Conservation (phyloP, 2,797 vertebrate genomes). For the Cottoperca gobio region DNA sequence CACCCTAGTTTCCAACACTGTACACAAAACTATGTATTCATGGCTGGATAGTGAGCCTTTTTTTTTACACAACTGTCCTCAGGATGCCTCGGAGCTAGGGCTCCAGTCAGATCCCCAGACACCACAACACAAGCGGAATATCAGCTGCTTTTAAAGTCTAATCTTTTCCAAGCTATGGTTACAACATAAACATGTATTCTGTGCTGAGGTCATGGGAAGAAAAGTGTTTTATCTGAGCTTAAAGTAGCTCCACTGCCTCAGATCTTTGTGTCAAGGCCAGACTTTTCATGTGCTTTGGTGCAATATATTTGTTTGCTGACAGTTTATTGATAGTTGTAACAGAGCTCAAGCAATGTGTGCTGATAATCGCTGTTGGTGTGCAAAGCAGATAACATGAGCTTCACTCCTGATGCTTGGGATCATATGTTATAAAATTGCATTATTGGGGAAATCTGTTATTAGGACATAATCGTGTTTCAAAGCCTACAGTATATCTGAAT, state of each 20-base stretch:
- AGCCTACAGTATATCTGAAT: conserved; percentile 28
- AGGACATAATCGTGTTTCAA: conserved; percentile 22
- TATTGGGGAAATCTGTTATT: conserved; percentile 26
- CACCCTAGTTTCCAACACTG: conserved; percentile 8
- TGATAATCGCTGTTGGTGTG: conserved; percentile 12
- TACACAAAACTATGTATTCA: conserved; percentile 64
- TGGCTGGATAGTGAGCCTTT: conserved; percentile 47
- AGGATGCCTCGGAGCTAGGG: conserved; percentile 46
- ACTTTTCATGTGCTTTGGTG: conserved; percentile 64
- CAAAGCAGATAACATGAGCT: background rate
- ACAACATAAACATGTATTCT: conserved; percentile 79
- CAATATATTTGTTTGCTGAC: conserved; percentile 51
- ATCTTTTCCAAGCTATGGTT: conserved; percentile 73
- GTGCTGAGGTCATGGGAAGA: conserved; percentile 81
- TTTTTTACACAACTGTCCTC: conserved; percentile 68
- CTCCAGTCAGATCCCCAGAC: conserved; percentile 56
- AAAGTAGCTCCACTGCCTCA: conserved; percentile 61
- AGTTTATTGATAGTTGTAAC: conserved; percentile 33
- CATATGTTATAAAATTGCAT: conserved; percentile 27
- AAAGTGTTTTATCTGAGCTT: conserved; percentile 63
- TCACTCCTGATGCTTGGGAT: conserved; percentile 8
- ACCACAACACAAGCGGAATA: conserved; percentile 67
- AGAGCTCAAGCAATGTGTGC: conserved; percentile 21
- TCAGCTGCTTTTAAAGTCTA: conserved; percentile 71
- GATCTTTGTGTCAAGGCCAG: conserved; percentile 52